Evolutionary conservation across 1,140 invertebrate species (phyloP).

Genomic region (Drosophila pruinosa): DNA sequence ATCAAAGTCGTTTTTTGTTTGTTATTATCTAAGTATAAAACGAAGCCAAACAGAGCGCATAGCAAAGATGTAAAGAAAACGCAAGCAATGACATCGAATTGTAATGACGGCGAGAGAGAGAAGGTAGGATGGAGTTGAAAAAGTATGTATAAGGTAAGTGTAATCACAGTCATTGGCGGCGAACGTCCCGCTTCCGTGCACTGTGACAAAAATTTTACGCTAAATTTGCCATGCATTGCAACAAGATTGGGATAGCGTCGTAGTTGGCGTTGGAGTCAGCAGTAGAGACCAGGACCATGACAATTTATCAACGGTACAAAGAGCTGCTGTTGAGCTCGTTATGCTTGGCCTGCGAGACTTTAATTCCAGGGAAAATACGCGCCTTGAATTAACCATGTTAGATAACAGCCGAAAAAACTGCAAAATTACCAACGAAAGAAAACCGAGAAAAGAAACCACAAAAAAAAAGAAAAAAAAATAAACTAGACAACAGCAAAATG

Average conservation of each 20-base stretch:
- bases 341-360: constrained; percentile 57
- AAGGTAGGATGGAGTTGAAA: background rate
- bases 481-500: constrained; percentile 30
- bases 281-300: constrained; percentile 11
- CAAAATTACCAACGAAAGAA: constrained; percentile 1
- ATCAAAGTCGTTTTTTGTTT: constrained; percentile 33
- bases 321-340: constrained; percentile 33
- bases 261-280: background rate
- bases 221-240: constrained; percentile 61
- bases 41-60: constrained; percentile 66
- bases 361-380: constrained; percentile 62
- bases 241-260: background rate
- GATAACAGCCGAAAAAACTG: constrained; percentile 61
- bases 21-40: constrained; percentile 53
- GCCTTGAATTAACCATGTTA: constrained; percentile 80
- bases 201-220: constrained; percentile 70
- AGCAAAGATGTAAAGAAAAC: constrained; percentile 14
- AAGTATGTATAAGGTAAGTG: constrained; percentile 4
- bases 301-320: constrained; percentile 44
- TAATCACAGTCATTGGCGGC: constrained; percentile 66
- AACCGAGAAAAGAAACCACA: constrained; percentile 25
- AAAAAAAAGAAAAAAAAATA: constrained; percentile 34
- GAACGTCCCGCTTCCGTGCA: constrained; percentile 39
- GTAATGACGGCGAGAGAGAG: background rate
- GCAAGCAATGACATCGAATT: constrained; percentile 14